Evolutionary conservation across 2,888 invertebrate genomes (phyloP).

Genomic region (Fragum sueziense): DNA sequence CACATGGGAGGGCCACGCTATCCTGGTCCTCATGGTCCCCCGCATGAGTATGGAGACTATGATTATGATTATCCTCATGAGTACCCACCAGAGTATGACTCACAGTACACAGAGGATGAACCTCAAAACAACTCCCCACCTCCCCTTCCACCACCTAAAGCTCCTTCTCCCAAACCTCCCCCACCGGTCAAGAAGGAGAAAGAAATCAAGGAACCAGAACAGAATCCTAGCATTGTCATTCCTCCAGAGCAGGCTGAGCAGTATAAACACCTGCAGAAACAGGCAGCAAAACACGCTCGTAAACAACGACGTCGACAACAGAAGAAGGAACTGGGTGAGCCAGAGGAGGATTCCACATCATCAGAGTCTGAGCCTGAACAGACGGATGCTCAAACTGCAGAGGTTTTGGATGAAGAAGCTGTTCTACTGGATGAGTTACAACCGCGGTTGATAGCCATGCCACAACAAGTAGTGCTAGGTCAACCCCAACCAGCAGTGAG

Average conservation of each 20-base stretch:
- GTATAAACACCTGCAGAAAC: slow-evolving; percentile 83
- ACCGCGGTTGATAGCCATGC: slow-evolving; percentile 57
- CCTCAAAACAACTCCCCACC: slow-evolving; percentile 63
- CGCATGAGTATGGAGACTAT: slow-evolving; percentile 55
- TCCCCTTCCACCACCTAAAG: slow-evolving; percentile 75
- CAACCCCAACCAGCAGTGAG: slow-evolving; percentile 60
- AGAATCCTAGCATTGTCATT: slow-evolving; percentile 71
- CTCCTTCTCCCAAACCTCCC: slow-evolving; percentile 76
- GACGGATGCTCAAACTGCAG: slow-evolving; percentile 56
- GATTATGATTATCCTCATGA: slow-evolving; percentile 29
- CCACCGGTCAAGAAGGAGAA: slow-evolving; percentile 74
- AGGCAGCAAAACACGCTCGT: slow-evolving; percentile 91
- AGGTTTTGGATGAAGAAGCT: slow-evolving; percentile 61
- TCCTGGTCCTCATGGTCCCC: slow-evolving; percentile 63
- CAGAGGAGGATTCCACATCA: slow-evolving; percentile 68
- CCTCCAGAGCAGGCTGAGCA: slow-evolving; percentile 80
- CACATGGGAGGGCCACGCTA: slow-evolving; percentile 62
- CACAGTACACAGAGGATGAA: slow-evolving; percentile 42
- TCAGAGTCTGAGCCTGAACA: slow-evolving; percentile 68
- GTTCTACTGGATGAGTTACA: slow-evolving; percentile 57
- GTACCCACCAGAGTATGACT: slow-evolving; percentile 18
- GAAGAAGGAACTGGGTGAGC: slow-evolving; percentile 77
- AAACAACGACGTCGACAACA: slow-evolving; percentile 87
- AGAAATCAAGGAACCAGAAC: slow-evolving; percentile 64
- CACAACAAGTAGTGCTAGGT: slow-evolving; percentile 63